Percentiles rank a stretch among this genome's conserved stretches.
Evolutionary conservation across 2,888 invertebrate genomes (phyloP).

Genomic region (Caenorhabditis drosophilae): DNA sequence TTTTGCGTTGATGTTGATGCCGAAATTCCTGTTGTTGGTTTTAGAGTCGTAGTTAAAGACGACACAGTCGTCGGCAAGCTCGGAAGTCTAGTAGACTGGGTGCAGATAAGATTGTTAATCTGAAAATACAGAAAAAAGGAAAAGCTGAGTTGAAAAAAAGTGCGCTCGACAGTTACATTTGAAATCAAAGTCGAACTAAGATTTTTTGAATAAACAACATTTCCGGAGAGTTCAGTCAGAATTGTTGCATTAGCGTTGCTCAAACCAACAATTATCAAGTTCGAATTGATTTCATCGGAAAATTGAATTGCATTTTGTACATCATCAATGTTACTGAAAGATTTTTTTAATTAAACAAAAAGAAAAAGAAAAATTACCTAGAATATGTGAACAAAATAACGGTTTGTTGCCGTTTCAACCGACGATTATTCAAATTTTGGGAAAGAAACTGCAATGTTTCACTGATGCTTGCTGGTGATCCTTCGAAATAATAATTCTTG

Average conservation of each 20-base stretch:
- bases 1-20: background rate
- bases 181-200: too few species aligned
- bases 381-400: constrained; percentile 26
- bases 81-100: constrained; percentile 1
- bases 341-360: background rate
- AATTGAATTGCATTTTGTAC: constrained; percentile 12
- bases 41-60: background rate
- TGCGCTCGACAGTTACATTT: too few species aligned
- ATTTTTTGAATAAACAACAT: constrained; percentile 21
- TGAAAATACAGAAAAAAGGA: constrained; percentile 9
- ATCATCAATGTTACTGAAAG: constrained; percentile 12
- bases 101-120: constrained; percentile 16
- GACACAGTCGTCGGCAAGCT: background rate
- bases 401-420: constrained; percentile 9
- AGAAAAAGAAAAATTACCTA: constrained; percentile 5
- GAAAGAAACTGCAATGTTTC: constrained; percentile 12
- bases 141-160: too few species aligned
- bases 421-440: constrained; percentile 7
- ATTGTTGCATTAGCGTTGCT: constrained; percentile 10
- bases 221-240: constrained; percentile 23
- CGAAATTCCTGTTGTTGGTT: background rate
- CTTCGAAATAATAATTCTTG: constrained; percentile 16
- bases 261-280: constrained; percentile 24
- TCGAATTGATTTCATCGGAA: constrained; percentile 16
- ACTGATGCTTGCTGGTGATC: constrained; percentile 12